Evolutionary conservation across 2,888 invertebrate genomes (phyloP), one percentile per base, ranked within the genome.

Genomic region (Tachystola acroxantha): DNA sequence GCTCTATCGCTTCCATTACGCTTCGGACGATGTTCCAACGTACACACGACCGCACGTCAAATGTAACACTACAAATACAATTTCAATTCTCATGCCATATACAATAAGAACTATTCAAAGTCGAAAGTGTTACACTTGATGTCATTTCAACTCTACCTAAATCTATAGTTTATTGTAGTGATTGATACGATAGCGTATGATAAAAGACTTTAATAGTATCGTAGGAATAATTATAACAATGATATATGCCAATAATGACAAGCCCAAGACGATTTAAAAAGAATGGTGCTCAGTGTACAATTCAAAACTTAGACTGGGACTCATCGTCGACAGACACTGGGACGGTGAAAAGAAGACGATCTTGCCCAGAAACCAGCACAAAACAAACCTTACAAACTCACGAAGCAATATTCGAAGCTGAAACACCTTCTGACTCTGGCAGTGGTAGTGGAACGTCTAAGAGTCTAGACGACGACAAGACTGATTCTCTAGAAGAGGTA

Each of bases 241-340:
- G 80, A 59, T 48, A 74, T 57, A 50, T 57, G 37, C 40, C 40
- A 65, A 85, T 82, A 76, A 88, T 88, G 88, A 84, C 85, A 59
- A 88, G 86, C 62, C 87, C 82, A 56, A 85, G 85, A 75, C 82
- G 79, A 57, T 69, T 71, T 56, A 81, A 78, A 76, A 81, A 79
- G 48, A 70, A 63, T 74, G 69, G 63, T 45, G 69, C 67, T 57
- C 80, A 78, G 61, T 74, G 78, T 65, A 55, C 65, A 46, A 55
- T 69, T 39, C 79, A 72, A 53, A 73, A 67, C 48, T 61, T 91
- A 46, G 93, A 93, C 64, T 93, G 93, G 92, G 93, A 93, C 65
- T 91, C 91, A 13, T 91, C 92, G 24, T 92, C 92, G 13, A 80
- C 89, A 19, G 89, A 89, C 62, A 93, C 93, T 1, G 93, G 93